Conservation (phyloP, 1,140 invertebrate genomes). For the Centruroides sculpturatus region DNA sequence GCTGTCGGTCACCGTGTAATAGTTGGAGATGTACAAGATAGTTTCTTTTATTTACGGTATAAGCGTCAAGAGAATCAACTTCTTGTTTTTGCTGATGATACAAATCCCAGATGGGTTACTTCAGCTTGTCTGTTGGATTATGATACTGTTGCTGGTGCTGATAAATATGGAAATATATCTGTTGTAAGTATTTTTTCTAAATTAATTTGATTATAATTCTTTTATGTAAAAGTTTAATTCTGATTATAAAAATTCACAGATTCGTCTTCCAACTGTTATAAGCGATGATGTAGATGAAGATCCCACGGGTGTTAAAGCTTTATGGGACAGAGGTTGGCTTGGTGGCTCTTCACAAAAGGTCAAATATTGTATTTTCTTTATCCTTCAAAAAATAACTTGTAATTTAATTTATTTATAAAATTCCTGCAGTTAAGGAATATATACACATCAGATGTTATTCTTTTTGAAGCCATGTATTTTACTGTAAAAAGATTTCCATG, state of each 20-base stretch:
- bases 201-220: neutral
- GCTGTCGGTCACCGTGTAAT: slow-evolving; percentile 85
- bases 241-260: slow-evolving; percentile 29
- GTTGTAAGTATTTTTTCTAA: slow-evolving; percentile 45
- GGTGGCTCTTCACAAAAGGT: slow-evolving; percentile 93
- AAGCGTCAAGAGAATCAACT: slow-evolving; percentile 92
- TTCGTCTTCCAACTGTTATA: slow-evolving; percentile 71
- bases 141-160: slow-evolving; percentile 86
- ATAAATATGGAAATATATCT: slow-evolving; percentile 97
- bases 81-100: slow-evolving; percentile 97
- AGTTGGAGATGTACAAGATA: slow-evolving; percentile 93
- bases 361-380: no score
- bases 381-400: no score
- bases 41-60: slow-evolving; percentile 90
- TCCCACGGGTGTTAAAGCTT: slow-evolving; percentile 92
- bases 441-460: no score
- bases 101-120: slow-evolving; percentile 90
- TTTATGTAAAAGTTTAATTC: neutral
- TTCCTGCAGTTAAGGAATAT: no score
- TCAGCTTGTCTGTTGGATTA: slow-evolving; percentile 87
- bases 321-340: slow-evolving; percentile 93
- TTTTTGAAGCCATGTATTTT: no score
- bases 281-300: slow-evolving; percentile 98
- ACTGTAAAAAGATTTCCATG: no score
- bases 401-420: no score